Conservation (phyloP, 2,888 invertebrate species). For the Aphidoletes aphidimyza region DNA sequence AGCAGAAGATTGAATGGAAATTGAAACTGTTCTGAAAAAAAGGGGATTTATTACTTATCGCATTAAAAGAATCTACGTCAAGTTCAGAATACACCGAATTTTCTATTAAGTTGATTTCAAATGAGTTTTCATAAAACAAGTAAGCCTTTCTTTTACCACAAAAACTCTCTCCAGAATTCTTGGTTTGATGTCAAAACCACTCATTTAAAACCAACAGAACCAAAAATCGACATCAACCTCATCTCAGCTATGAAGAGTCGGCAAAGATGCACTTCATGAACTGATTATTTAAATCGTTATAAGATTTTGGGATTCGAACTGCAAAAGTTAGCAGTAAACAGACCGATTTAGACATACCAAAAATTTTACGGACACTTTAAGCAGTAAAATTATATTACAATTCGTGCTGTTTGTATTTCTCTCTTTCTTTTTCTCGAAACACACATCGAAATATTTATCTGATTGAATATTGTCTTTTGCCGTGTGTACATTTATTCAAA, state of each 20-base stretch:
- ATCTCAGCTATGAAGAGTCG: background rate
- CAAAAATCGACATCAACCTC: background rate
- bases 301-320: background rate
- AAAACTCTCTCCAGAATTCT: too few species aligned
- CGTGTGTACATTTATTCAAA: background rate
- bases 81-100: background rate
- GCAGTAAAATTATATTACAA: slow-evolving; percentile 22
- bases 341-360: background rate
- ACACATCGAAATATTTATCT: slow-evolving; percentile 26
- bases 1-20: background rate
- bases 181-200: too few species aligned
- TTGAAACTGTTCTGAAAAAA: background rate
- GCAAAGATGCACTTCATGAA: background rate
- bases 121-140: background rate
- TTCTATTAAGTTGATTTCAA: background rate
- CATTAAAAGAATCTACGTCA: background rate
- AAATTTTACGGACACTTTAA: background rate
- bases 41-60: background rate
- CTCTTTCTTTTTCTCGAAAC: background rate
- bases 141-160: background rate
- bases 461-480: background rate
- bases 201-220: background rate
- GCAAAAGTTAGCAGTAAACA: background rate
- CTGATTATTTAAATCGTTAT: background rate
- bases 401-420: background rate